Conservation (phyloP, 2,888 invertebrate species). For the Therioaphis trifolii region DNA sequence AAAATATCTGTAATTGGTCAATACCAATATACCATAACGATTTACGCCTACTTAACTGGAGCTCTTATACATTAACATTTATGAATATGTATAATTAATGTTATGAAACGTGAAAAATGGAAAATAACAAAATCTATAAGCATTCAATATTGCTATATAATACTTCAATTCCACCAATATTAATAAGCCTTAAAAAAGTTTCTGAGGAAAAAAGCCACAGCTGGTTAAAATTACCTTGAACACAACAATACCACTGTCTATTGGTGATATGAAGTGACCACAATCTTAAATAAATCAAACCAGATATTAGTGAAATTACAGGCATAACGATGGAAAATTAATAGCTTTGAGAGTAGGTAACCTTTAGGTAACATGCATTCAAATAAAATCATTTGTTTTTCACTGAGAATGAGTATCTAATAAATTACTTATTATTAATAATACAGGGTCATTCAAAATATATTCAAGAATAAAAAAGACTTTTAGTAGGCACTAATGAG, state of each 20-base stretch:
- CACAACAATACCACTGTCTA: neutral
- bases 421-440: too few species aligned
- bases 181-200: slow-evolving; percentile 13
- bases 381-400: slow-evolving; percentile 2
- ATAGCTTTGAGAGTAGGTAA: slow-evolving; percentile 1
- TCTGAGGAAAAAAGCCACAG: slow-evolving; percentile 25
- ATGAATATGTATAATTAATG: neutral
- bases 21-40: too few species aligned
- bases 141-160: slow-evolving; percentile 14
- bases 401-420: too few species aligned
- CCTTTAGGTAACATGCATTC: neutral
- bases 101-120: slow-evolving; percentile 29
- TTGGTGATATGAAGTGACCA: neutral
- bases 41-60: slow-evolving; percentile 21
- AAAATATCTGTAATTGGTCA: slow-evolving; percentile 12
- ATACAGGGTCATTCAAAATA: neutral
- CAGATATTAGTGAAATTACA: neutral
- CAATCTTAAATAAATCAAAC: slow-evolving; percentile 5
- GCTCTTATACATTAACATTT: neutral
- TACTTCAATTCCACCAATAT: neutral
- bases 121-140: neutral
- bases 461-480: neutral
- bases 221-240: slow-evolving; percentile 7
- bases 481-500: neutral
- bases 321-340: neutral